Evolutionary conservation across 1,140 invertebrate genomes (phyloP), one percentile per base, ranked within the genome.

Genomic region (Helicorthomorpha holstii): DNA sequence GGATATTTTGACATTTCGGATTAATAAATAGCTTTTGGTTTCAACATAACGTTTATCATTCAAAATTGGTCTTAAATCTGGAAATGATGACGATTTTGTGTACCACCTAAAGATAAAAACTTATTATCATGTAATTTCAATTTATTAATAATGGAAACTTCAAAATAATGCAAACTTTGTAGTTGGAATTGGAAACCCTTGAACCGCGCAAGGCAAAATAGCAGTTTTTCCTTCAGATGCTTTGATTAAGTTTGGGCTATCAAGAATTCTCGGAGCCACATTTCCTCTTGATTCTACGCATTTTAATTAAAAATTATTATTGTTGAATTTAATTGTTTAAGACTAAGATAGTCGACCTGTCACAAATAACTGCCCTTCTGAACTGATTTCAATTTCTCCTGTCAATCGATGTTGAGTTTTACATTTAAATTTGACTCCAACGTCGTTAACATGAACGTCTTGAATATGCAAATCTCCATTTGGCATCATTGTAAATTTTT

Each of bases 91-190:
- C 44, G 19, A 22, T 22, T 46, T 46, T 25, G 4, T 46, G 21
- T 46, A 87, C 80, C 49, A 82, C 78, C 77, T 87, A 70, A 46
- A 7, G 7, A 7, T 16, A 34, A 22, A 22, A 34, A 34, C 7
- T 34, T 34, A 34, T 7, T 34, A n/a, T n/a, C n/a, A n/a, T n/a
- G 7, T 7, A 4, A 25, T 46, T 22, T 22, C 7, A 46, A 46
- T 22, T 19, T 21, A 22, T 46, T 19, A 46, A 19, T 22, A 46
- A 46, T 46, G n/a, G n/a, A 25, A 46, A 46, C 19, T 46, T 22
- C 19, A 21, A 10, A 7, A 10, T n/a, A n/a, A n/a, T 25, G 53
- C 74, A 75, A 63, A 61, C 61, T 56, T 60, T 38, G 60, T 60
- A 47, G 54, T 58, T 29, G 61, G 61, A 27, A 62, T 54, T 7